Evolutionary conservation across 1,140 invertebrate species (phyloP).

Genomic region (Muscidifurax raptorellus): DNA sequence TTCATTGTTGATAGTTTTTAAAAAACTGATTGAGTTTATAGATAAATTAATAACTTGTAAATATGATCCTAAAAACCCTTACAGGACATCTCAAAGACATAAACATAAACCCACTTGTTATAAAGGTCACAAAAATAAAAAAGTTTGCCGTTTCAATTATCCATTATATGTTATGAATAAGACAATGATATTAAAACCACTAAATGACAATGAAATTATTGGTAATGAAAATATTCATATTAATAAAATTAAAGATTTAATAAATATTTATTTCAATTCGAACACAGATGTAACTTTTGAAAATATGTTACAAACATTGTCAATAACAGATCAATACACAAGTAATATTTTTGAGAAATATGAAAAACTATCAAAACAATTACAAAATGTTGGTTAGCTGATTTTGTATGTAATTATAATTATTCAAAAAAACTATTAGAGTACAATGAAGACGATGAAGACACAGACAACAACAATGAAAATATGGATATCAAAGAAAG

Average conservation of each 20-base stretch:
- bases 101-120: conserved; percentile 23
- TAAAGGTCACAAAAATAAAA: conserved; percentile 42
- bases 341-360: conserved; percentile 5
- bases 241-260: background rate
- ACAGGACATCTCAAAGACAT: conserved; percentile 19
- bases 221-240: background rate
- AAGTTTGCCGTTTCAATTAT: conserved; percentile 34
- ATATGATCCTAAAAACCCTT: conserved; percentile 33
- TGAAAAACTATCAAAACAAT: background rate
- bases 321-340: too few species aligned
- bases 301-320: too few species aligned
- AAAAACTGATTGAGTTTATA: background rate
- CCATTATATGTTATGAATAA: too few species aligned
- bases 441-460: background rate
- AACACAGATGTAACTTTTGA: background rate
- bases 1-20: conserved; percentile 43
- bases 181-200: too few species aligned
- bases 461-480: background rate
- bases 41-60: conserved; percentile 34
- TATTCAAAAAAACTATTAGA: background rate
- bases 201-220: too few species aligned
- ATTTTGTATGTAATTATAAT: background rate
- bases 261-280: background rate
- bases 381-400: background rate
- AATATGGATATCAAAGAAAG: background rate